Evolutionary conservation across 2,888 invertebrate species (phyloP).

Genomic region (Sesia bembeciformis): DNA sequence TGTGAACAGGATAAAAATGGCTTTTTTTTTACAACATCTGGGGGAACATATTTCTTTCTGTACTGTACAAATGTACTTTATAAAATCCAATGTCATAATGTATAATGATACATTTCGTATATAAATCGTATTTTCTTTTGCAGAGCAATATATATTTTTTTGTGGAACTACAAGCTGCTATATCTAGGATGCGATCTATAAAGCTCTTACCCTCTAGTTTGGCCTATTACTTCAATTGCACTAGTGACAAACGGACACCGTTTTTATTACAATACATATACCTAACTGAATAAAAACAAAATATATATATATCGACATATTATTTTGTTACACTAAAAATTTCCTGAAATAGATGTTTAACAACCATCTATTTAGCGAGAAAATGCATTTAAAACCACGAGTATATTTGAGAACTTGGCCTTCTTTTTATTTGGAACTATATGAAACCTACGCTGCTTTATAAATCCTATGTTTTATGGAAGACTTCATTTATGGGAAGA

Average conservation of each 20-base stretch:
- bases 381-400: too few relatives aligned
- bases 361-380: too few relatives aligned
- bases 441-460: neutral
- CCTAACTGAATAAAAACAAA: too few relatives aligned
- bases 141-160: constrained; percentile 8
- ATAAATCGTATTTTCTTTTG: constrained; percentile 20
- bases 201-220: constrained; percentile 37
- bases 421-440: too few relatives aligned
- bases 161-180: constrained; percentile 10
- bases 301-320: too few relatives aligned
- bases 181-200: constrained; percentile 12
- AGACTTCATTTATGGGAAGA: constrained; percentile 8
- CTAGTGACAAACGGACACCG: constrained; percentile 1
- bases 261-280: neutral
- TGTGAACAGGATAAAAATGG: neutral
- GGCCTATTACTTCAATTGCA: constrained; percentile 21
- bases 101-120: constrained; percentile 4
- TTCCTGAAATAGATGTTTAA: too few relatives aligned
- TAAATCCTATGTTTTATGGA: constrained; percentile 7
- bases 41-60: neutral
- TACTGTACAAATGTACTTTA: neutral
- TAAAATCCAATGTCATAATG: neutral
- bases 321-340: too few relatives aligned
- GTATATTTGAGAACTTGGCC: too few relatives aligned
- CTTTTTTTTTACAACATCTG: neutral